Evolutionary conservation across 2,113 vertebrate genomes (phyloP), one percentile per base, ranked within the genome.

Genomic region (Bubo scandiacus): DNA sequence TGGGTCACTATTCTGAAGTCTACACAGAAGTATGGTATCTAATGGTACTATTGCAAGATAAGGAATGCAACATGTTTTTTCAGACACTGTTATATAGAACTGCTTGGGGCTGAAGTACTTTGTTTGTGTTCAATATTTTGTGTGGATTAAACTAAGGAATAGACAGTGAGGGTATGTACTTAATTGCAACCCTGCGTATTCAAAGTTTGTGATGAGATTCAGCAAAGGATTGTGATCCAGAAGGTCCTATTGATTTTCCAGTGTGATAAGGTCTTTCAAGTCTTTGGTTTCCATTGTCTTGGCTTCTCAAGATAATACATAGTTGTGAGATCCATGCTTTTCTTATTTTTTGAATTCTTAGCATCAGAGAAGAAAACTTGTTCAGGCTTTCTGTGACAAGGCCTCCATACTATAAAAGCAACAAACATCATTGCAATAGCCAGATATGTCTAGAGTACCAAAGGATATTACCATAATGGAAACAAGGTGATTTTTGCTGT

Each of bases 11-110:
- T 57, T 73, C 72, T 68, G 65, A 55, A 68, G 42, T 20, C 40
- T n/a, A 16, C 4, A 1, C 26, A 55, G 65, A 66, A 77, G 26
- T 55, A 17, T 30, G 26, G 22, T 71, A 59, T 11, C 22, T 58
- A 21, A 42, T 40, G 10, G 25, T 17, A 12, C 15, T 52, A 3
- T n/a, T 47, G 34, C 36, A 70, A 34, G 15, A 17, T 29, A 52
- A 29, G 5, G 27, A 49, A 8, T 10, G 30, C 10, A 23, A 30
- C 8, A 0, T 1, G 1, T 17, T 62, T 78, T 81, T 47, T 45
- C n/a, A n/a, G 45, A 32, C 32, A 10, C 20, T 51, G 15, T 74
- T 81, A 42, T 55, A 47, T 19, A 75, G 81, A 66, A 12, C 12
- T 38, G 20, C 20, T 88, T 15, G 45, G 23, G n/a, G 14, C 26